Conservation (phyloP, 2,888 invertebrate genomes). For the Lymantria dispar region DNA sequence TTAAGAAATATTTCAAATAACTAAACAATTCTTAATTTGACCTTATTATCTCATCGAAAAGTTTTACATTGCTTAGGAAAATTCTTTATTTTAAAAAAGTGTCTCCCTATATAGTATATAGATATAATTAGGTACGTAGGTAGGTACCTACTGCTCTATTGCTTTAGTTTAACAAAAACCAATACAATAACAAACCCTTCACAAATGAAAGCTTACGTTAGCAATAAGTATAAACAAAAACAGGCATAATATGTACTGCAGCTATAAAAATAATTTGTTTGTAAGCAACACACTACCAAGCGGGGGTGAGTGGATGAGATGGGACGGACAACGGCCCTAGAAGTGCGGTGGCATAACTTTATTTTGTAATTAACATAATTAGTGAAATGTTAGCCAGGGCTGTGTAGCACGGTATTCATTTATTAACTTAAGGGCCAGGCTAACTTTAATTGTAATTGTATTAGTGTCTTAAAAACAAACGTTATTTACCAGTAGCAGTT, state of each 20-base stretch:
- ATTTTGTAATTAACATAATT: conserved; percentile 79
- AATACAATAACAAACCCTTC: background rate
- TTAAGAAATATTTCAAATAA: no score
- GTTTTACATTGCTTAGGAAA: no score
- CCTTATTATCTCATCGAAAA: no score
- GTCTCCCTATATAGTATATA: no score
- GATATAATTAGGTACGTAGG: no score
- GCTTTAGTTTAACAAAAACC: background rate
- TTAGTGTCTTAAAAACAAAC: conserved; percentile 51
- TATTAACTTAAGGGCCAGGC: conserved; percentile 39
- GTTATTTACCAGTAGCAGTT: conserved; percentile 38
- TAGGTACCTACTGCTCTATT: no score
- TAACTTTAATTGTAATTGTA: conserved; percentile 45
- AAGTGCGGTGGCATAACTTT: conserved; percentile 74
- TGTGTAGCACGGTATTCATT: conserved; percentile 46
- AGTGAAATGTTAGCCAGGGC: conserved; percentile 56
- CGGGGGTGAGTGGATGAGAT: conserved; percentile 54
- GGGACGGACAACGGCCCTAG: conserved; percentile 53
- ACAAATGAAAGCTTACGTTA: conserved; percentile 2
- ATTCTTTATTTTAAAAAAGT: no score
- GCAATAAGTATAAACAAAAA: conserved; percentile 19
- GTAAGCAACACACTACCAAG: conserved; percentile 42
- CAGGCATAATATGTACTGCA: conserved; percentile 11
- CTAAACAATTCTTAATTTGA: no score
- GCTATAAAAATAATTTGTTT: conserved; percentile 42